These are phyloP conservation scores for Natrix natrix DNA, from an alignment of 2,797 vertebrate species.

Conservation along the genomic window DNA sequence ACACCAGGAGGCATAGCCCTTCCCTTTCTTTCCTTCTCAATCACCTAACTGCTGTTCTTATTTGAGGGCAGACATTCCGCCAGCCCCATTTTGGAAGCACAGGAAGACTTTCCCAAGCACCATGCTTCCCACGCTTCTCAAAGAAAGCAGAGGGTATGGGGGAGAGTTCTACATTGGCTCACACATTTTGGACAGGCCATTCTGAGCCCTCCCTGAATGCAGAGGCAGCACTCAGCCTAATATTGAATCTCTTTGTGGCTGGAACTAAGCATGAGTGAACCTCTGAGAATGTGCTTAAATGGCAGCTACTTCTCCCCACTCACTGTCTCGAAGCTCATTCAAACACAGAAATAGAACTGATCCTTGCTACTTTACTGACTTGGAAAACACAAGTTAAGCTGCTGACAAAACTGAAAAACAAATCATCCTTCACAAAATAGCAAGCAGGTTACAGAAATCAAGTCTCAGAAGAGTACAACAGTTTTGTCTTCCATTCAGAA, in stretches of 20 bases:
- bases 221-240: background rate
- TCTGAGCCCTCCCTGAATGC: background rate
- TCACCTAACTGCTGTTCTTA: background rate
- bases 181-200: background rate
- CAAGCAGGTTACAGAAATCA: background rate
- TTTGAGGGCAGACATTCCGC: background rate
- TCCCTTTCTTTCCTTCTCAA: background rate
- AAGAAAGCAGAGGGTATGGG: background rate
- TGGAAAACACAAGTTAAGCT: background rate
- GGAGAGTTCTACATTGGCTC: background rate
- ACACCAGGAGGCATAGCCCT: background rate
- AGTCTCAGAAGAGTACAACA: background rate
- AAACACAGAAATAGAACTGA: background rate
- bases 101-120: background rate
- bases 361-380: background rate
- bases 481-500: background rate
- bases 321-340: background rate
- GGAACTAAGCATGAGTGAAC: background rate
- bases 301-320: background rate
- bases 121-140: background rate
- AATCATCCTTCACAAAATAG: background rate
- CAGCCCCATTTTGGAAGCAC: background rate
- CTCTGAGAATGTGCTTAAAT: background rate
- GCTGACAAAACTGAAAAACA: background rate
- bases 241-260: background rate